phyloP scores from a whole-genome alignment of 35 echinoderm and acorn worm genomes.

The Holothuria glaberrima region DNA sequence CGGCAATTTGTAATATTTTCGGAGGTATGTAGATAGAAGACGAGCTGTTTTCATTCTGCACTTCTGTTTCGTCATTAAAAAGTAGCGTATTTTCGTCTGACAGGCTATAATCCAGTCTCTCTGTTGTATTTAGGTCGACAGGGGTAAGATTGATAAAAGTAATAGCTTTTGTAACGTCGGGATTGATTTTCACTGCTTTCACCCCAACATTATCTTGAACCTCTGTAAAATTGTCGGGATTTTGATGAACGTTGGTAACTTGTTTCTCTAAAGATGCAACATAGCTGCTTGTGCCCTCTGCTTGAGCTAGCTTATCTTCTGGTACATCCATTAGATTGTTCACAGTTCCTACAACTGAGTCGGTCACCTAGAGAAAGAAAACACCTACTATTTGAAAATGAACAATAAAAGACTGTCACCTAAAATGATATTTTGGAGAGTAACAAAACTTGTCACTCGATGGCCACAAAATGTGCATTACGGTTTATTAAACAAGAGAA shows the following conservation, averaged over 20 bases:
- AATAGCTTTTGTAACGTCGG: not conserved
- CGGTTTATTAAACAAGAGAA: too few relatives aligned
- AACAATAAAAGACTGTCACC: too few relatives aligned
- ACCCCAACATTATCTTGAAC: conserved; percentile 11
- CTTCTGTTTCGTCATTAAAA: conserved; percentile 6
- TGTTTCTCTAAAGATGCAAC: conserved; percentile 5
- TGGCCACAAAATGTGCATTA: too few relatives aligned
- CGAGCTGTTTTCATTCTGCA: not conserved
- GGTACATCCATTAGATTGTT: conserved; percentile 15
- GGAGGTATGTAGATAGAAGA: not conserved
- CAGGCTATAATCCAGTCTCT: not conserved
- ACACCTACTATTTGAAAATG: too few relatives aligned
- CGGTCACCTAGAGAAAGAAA: not conserved
- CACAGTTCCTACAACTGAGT: conserved; percentile 30
- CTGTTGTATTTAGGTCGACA: not conserved
- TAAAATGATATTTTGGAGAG: too few relatives aligned
- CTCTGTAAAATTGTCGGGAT: conserved; percentile 27
- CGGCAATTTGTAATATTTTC: not conserved
- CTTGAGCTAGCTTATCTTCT: not conserved
- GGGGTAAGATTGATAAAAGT: conserved; percentile 1
- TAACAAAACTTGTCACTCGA: too few relatives aligned
- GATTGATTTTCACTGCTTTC: conserved; percentile 26
- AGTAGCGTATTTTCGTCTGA: not conserved
- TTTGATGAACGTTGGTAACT: conserved; percentile 41
- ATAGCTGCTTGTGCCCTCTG: not conserved